Conservation (phyloP, 2,113 vertebrate genomes). For the Peromyscus maniculatus region DNA sequence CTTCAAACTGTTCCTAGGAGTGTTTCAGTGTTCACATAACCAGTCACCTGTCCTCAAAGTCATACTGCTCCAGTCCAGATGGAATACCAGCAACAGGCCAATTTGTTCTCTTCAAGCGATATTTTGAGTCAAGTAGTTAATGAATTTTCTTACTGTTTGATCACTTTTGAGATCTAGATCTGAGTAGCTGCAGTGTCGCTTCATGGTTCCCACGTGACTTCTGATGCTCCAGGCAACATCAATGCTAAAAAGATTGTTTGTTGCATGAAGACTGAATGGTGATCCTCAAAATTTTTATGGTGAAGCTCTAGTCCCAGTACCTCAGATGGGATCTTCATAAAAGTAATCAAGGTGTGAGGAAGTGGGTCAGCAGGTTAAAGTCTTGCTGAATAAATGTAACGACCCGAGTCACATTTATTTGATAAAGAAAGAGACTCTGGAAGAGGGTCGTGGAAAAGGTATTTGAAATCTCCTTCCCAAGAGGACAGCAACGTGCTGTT, state of each 20-base stretch:
- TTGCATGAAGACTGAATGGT: background rate
- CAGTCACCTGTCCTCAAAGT: background rate
- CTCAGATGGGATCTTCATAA: background rate
- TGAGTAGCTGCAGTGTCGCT: background rate
- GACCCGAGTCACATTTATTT: background rate
- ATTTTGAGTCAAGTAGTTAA: background rate
- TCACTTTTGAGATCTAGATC: background rate
- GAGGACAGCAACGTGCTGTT: background rate
- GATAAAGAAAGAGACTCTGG: background rate
- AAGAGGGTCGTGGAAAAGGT: background rate
- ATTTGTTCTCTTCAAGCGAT: background rate
- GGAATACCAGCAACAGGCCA: fast-evolving
- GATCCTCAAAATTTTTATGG: background rate
- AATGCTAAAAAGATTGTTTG: background rate
- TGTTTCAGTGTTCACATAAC: background rate
- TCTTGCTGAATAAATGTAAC: no score
- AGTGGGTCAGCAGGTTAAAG: background rate
- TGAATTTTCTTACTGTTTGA: background rate
- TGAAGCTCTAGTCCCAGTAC: background rate
- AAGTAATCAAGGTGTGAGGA: background rate
- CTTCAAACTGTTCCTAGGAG: background rate
- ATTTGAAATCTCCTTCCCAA: background rate
- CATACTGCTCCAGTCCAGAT: background rate
- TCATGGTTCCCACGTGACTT: background rate
- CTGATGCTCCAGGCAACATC: background rate